These are phyloP conservation scores for Muscicapa striata DNA, from an alignment of 2,797 vertebrate species.

Conservation along the genomic window DNA sequence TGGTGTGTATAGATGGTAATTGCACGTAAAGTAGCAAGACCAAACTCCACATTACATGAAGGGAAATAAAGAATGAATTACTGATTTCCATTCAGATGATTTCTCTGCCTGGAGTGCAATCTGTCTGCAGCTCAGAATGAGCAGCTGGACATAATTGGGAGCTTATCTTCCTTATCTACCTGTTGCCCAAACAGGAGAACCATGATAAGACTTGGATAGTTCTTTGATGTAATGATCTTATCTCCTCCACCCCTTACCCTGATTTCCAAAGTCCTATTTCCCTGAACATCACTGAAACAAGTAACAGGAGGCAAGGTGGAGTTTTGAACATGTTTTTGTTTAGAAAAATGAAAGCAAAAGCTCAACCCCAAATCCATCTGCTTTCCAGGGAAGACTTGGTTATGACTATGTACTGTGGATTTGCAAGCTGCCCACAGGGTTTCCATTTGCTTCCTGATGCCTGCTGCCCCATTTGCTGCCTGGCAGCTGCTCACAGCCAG, in stretches of 20 bases:
- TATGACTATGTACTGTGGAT: neutral
- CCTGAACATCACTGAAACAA: neutral
- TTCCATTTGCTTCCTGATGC: neutral
- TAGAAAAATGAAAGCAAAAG: neutral
- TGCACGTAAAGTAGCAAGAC: neutral
- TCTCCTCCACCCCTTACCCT: accelerated
- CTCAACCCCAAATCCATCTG: neutral
- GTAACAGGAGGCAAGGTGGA: neutral
- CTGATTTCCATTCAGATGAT: neutral
- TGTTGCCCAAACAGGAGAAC: neutral
- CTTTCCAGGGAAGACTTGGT: neutral
- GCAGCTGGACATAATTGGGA: neutral
- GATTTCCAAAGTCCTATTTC: neutral
- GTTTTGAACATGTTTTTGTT: neutral
- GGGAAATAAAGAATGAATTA: neutral
- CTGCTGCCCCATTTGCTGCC: neutral
- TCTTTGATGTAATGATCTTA: neutral
- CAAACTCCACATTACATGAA: neutral
- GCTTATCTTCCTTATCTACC: neutral
- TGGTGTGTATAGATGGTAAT: neutral
- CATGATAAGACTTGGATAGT: neutral
- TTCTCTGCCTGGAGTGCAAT: neutral
- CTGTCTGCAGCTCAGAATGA: neutral
- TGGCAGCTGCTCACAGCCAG: neutral
- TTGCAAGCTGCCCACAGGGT: neutral